A percentile compares a stretch with the other conserved stretches of the same genome.
phyloP scores from a whole-genome alignment of 2,888 invertebrate species.

The Alentia gelatinosa region DNA sequence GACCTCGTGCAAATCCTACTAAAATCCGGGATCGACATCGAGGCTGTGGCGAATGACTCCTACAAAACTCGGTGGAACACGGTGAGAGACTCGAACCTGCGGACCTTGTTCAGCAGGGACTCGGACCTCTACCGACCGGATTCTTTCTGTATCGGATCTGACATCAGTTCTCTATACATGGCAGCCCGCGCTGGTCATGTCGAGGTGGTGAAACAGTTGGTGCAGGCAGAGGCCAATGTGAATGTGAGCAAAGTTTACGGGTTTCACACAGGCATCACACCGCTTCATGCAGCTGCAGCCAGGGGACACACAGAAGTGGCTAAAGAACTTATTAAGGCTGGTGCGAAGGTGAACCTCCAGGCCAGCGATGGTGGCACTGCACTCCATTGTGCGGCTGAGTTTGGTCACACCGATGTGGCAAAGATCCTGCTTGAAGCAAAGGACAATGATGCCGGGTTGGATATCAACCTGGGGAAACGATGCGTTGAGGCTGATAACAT shows the following conservation, averaged over 20 bases:
- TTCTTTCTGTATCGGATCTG: slow-evolving; percentile 62
- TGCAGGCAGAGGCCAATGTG: slow-evolving; percentile 61
- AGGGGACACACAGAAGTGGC: slow-evolving; percentile 61
- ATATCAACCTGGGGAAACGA: slow-evolving; percentile 58
- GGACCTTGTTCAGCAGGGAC: slow-evolving; percentile 61
- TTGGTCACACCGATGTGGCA: slow-evolving; percentile 62
- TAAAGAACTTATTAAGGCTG: slow-evolving; percentile 58
- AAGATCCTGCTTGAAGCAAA: background rate
- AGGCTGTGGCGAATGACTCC: slow-evolving; percentile 60
- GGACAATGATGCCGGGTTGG: slow-evolving; percentile 23
- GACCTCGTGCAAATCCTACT: slow-evolving; percentile 57
- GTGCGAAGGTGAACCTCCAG: slow-evolving; percentile 57
- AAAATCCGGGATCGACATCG: slow-evolving; percentile 55
- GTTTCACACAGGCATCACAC: slow-evolving; percentile 62
- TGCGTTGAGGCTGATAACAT: slow-evolving; percentile 64
- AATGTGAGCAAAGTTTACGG: slow-evolving; percentile 63
- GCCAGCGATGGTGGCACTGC: slow-evolving; percentile 66
- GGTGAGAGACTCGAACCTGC: slow-evolving; percentile 56
- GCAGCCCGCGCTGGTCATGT: slow-evolving; percentile 63
- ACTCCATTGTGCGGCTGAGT: slow-evolving; percentile 65
- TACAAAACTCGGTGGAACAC: slow-evolving; percentile 63
- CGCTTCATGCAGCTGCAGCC: slow-evolving; percentile 65
- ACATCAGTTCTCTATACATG: slow-evolving; percentile 64
- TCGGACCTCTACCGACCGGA: slow-evolving; percentile 63
- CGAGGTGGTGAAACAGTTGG: slow-evolving; percentile 48